Percentiles rank a stretch among this genome's conserved stretches.
phyloP scores from a whole-genome alignment of 2,888 invertebrate genomes.

The Campoplex nolae region DNA sequence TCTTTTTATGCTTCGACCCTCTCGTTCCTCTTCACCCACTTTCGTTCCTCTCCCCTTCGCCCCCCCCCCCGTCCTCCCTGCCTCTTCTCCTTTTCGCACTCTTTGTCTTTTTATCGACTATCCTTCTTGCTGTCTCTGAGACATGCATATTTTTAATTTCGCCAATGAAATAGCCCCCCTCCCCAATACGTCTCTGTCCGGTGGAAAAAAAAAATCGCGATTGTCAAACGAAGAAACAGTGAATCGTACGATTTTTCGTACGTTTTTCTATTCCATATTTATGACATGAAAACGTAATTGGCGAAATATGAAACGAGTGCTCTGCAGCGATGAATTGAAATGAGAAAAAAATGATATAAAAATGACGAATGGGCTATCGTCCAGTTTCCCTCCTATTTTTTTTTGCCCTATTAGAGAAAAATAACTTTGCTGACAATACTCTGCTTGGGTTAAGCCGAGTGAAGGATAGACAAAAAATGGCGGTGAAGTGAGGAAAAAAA shows the following conservation, averaged over 20 bases:
- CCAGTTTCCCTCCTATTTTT: not conserved
- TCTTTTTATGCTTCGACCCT: slow-evolving; percentile 42
- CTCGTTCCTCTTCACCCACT: slow-evolving; percentile 56
- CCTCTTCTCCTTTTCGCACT: slow-evolving; percentile 46
- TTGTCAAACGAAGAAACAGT: not conserved
- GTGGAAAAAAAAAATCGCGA: not conserved
- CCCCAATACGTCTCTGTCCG: too few species aligned
- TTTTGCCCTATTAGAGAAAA: not conserved
- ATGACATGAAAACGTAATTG: too few species aligned
- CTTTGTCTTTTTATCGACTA: slow-evolving; percentile 21
- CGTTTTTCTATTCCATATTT: too few species aligned
- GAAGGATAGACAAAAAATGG: not conserved
- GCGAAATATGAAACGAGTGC: too few species aligned
- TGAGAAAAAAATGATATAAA: not conserved
- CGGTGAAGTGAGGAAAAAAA: not conserved
- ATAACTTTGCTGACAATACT: not conserved
- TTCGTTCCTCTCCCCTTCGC: slow-evolving; percentile 26
- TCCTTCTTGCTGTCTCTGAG: not conserved
- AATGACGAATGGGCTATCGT: not conserved
- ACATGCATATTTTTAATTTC: slow-evolving; percentile 8
- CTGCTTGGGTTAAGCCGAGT: not conserved
- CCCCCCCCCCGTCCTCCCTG: too few species aligned
- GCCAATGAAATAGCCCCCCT: not conserved
- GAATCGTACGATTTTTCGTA: too few species aligned
- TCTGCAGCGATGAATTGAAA: not conserved